These are phyloP conservation scores for Emberiza fucata DNA, from an alignment of 2,113 vertebrate species.

Conservation along the genomic window DNA sequence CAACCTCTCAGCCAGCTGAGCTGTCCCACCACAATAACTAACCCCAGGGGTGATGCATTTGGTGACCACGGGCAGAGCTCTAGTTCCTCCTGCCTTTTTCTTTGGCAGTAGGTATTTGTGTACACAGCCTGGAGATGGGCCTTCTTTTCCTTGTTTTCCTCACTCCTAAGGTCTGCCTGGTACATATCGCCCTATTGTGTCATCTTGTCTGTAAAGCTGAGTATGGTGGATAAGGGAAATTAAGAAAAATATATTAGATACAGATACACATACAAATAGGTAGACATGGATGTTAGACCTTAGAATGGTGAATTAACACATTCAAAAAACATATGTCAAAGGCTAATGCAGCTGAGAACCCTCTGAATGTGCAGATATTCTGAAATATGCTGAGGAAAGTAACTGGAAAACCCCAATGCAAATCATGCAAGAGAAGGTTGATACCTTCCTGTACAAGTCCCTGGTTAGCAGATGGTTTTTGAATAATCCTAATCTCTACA, in stretches of 20 bases:
- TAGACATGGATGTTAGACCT: neutral
- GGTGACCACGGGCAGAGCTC: accelerated
- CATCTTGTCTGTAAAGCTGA: neutral
- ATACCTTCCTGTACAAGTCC: neutral
- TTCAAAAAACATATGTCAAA: neutral
- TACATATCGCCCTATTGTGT: neutral
- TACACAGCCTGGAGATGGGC: neutral
- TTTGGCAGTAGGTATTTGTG: neutral
- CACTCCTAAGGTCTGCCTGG: neutral
- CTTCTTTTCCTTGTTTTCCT: neutral
- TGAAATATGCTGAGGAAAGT: neutral
- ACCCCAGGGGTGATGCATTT: neutral
- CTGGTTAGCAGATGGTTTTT: neutral
- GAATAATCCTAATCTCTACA: neutral
- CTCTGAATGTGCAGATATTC: neutral
- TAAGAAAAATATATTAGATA: neutral
- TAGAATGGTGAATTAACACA: neutral
- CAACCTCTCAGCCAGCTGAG: neutral
- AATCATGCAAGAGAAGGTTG: neutral
- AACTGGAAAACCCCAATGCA: neutral
- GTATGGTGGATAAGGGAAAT: neutral
- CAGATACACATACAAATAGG: neutral
- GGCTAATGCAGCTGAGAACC: neutral
- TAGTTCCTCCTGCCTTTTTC: neutral
- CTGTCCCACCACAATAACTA: neutral